Base-by-base conservation (phyloP, 2,888 invertebrate species). In the Andrena bicolor region DNA sequence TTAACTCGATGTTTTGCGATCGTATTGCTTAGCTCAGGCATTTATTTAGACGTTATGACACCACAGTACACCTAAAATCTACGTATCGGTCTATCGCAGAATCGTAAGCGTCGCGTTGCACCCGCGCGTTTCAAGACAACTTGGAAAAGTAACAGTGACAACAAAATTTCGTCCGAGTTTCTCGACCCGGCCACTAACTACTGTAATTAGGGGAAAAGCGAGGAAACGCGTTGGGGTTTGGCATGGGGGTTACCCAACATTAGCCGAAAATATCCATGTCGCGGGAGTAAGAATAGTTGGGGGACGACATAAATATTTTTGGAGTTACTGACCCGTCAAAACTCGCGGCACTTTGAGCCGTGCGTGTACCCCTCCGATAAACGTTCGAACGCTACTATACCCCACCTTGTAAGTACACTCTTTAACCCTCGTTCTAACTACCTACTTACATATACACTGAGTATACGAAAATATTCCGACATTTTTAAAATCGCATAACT, bases 321-420 rank as follows among this genome's bases (percentile, higher is more conserved):
- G 81, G 89, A 86, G 88, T 88, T 90, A 90, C 87, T 87, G 90
- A 90, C 86, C 90, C 88, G 90, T 90, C 90, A 89, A 90, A 90
- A 90, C 72, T 79, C 79, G 75, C 80, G 51, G 63, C 76, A 85
- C 86, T 85, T 83, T 71, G 86, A 84, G 76, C 75, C 60, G 83
- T 82, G 66, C 74, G 65, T 30, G 49, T 13, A 32, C 58, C 26
- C 72, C 66, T 66, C 66, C 80, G 16, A 58, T 20, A 56, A 53
- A 56, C 13, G 69, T 23, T 56, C 23, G 23, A 56, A 35, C 10
- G 53, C 35, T 20, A 56, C 13, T 16, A 41, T 41, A 16, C 41
- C 28, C 16, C 30, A 2, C 13, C 16, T 13, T 30, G 6, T 35
- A 5, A 5, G 41, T 2, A 8, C n/a, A 7, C n/a, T 16, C 3